These are phyloP conservation scores for Nematostella vectensis DNA, from an alignment of 92 coral and sea anemone genomes.

Conservation along the genomic window DNA sequence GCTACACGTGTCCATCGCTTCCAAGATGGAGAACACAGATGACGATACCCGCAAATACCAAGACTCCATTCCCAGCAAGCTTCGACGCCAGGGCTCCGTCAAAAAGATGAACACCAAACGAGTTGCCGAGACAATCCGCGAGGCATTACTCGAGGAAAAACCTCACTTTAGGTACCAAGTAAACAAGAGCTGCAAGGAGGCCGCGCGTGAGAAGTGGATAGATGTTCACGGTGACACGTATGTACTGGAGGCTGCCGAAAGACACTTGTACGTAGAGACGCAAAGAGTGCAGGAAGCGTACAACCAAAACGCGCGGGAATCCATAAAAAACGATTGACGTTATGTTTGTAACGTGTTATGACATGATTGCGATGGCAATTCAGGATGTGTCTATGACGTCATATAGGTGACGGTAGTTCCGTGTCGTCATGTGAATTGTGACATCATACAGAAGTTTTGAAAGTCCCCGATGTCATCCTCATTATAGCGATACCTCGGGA, in stretches of 20 bases:
- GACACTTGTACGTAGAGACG: constrained; percentile 68
- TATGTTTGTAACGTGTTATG: no score
- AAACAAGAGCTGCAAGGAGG: constrained; percentile 69
- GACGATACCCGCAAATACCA: constrained; percentile 73
- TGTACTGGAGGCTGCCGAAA: constrained; percentile 70
- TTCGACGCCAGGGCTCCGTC: constrained; percentile 76
- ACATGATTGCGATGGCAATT: no score
- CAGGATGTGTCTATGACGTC: no score
- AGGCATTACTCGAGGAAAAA: constrained; percentile 52
- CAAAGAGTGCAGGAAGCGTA: constrained; percentile 52
- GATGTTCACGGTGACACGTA: constrained; percentile 73
- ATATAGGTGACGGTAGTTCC: no score
- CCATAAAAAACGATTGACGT: not conserved
- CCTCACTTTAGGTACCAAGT: constrained; percentile 95
- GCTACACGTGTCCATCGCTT: constrained; percentile 74
- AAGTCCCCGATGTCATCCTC: no score
- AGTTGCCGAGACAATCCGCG: constrained; percentile 56
- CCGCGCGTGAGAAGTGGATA: constrained; percentile 72
- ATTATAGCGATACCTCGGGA: no score
- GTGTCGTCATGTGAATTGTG: no score
- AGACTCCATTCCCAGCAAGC: constrained; percentile 66
- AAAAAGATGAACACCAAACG: constrained; percentile 74
- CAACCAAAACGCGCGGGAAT: constrained; percentile 20
- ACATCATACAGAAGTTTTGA: no score
- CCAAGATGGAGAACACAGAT: constrained; percentile 84